Evolutionary conservation across 2,888 invertebrate species (phyloP), one percentile per base, ranked within the genome.

Genomic region (Pristionchus mayeri): DNA sequence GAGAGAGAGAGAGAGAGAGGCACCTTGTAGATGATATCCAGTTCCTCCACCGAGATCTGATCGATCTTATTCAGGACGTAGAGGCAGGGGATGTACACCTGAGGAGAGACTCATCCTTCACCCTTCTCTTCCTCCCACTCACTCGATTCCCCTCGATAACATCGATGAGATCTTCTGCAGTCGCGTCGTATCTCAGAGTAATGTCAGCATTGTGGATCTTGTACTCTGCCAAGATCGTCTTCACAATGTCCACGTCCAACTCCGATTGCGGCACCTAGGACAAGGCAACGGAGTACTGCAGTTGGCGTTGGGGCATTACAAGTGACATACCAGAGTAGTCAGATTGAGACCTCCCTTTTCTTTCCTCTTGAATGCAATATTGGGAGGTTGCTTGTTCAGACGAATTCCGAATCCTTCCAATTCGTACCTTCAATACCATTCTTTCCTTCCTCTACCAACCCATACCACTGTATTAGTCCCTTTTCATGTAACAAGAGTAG

Each of bases 131-230:
- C n/a, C 16, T 52, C 52, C 16, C 11, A 80, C 57, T 80, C 50
- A 71, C 86, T 86, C 99, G 95, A 94, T 99, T 99, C 85, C 99
- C 99, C 94, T 99, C 99, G 88, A 99, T 96, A 11, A 98, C 96
- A 94, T 99, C 99, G 91, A 99, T 99, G 67, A 99, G 94, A 94
- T 99, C 99, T 93, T 99, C 99, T 90, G 97, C 96, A 0, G 97
- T 97, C 0, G 98, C 97, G 93, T 99, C 98, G 92, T 96, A 97
- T 87, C 88, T 85, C 71, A 99, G 94, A 0, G 97, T 97, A 85
- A 99, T 96, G 93, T 99, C 99, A 21, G 99, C 99, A 93, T 99
- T 99, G 93, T 98, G 98, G 86, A 99, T 98, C 94, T 96, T 97
- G 93, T 99, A 99, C 93, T 99, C 99, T 0, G 97, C 96, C 50